These are phyloP conservation scores for Chelonus insularis DNA, from an alignment of 1,140 invertebrate species.

Conservation along the genomic window DNA sequence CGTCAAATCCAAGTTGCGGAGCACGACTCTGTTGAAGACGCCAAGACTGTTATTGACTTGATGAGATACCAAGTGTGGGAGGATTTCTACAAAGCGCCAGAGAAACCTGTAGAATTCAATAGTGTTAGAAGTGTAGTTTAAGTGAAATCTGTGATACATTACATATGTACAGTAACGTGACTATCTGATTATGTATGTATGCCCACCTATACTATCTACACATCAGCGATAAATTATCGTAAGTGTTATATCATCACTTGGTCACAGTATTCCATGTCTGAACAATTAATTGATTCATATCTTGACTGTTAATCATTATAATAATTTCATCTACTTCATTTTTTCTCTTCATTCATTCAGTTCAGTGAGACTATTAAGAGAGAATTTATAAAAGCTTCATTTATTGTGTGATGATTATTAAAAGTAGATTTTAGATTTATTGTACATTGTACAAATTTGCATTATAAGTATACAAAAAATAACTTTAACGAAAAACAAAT, in stretches of 20 bases:
- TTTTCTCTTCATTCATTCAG: no score
- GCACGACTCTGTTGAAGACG: slow-evolving; percentile 90
- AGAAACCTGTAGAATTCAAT: background rate
- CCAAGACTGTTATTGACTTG: slow-evolving; percentile 79
- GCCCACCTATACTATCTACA: background rate
- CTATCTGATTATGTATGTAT: slow-evolving; percentile 7
- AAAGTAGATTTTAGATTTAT: no score
- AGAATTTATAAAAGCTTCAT: no score
- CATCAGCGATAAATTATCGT: background rate
- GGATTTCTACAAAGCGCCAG: background rate
- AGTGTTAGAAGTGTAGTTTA: slow-evolving; percentile 37
- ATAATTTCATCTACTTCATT: background rate
- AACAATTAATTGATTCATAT: no score
- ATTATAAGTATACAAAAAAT: no score
- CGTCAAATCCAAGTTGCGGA: slow-evolving; percentile 75
- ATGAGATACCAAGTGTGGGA: slow-evolving; percentile 71
- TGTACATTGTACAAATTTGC: no score
- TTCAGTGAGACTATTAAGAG: no score
- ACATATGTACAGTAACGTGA: slow-evolving; percentile 10
- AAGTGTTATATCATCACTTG: background rate
- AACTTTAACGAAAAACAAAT: no score
- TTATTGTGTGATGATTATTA: no score
- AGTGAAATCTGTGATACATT: slow-evolving; percentile 47
- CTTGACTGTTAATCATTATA: background rate
- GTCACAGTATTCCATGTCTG: no score